Conservation (phyloP, 2,888 invertebrate genomes). For the Prosapia bicincta region DNA sequence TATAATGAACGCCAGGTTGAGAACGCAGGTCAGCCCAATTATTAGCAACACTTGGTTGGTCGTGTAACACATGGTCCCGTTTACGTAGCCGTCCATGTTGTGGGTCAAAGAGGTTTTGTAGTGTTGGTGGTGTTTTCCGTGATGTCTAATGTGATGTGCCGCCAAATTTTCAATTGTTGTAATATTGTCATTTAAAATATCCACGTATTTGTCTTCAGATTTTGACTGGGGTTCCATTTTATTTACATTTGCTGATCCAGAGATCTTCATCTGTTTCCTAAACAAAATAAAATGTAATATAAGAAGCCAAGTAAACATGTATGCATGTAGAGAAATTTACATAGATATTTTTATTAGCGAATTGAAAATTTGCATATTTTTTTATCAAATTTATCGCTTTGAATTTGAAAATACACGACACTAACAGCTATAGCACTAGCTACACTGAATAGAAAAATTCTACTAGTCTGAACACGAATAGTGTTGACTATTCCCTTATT, state of each 20-base stretch:
- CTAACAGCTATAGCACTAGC: no score
- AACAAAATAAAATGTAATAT: no score
- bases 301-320: no score
- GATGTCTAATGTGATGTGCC: slow-evolving; percentile 12
- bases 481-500: no score
- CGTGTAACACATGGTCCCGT: slow-evolving; percentile 13
- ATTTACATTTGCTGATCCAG: not conserved
- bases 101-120: not conserved
- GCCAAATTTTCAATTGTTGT: not conserved
- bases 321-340: no score
- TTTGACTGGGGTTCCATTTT: not conserved
- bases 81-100: not conserved
- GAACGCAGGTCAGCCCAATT: slow-evolving; percentile 43
- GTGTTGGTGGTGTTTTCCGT: slow-evolving; percentile 25
- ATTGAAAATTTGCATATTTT: no score
- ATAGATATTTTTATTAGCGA: no score
- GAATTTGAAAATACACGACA: no score
- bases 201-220: not conserved
- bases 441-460: no score
- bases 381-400: no score
- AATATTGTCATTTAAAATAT: not conserved
- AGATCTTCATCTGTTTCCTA: not conserved
- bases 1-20: slow-evolving; percentile 43
- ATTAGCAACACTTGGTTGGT: slow-evolving; percentile 41
- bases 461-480: no score